Evolutionary conservation across 2,888 invertebrate genomes (phyloP).

Genomic region (Watsonalla binaria): DNA sequence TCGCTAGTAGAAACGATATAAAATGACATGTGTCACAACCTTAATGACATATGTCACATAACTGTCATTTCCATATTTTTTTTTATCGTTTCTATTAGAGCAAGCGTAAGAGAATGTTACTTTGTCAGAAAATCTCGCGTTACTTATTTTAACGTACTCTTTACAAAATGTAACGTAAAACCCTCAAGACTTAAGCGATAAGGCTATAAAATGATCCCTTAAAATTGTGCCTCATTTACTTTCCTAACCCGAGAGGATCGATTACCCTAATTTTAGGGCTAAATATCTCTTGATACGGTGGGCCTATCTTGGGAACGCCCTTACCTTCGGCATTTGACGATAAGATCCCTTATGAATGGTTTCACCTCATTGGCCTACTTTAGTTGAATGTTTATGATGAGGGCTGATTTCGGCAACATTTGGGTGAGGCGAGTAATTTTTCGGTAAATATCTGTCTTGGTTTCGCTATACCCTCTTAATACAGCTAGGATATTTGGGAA

Average conservation of each 20-base stretch:
- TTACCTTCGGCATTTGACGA: constrained; percentile 39
- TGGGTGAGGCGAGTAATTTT: neutral
- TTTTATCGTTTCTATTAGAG: no score
- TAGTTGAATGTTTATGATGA: neutral
- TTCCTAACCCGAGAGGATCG: constrained; percentile 40
- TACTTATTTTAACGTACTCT: no score
- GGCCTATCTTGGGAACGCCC: constrained; percentile 32
- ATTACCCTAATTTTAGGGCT: constrained; percentile 32
- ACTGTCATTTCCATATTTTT: no score
- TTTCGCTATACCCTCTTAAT: no score
- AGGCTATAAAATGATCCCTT: constrained; percentile 44
- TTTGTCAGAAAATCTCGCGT: no score
- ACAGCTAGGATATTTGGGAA: no score
- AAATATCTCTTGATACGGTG: constrained; percentile 42
- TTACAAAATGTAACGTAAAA: neutral
- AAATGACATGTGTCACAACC: no score
- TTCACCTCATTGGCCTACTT: neutral
- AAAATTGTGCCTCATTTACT: constrained; percentile 49
- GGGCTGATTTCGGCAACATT: neutral
- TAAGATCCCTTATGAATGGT: constrained; percentile 39
- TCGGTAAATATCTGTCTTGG: no score
- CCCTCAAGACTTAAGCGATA: constrained; percentile 35
- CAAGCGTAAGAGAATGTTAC: no score
- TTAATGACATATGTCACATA: no score
- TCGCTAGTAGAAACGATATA: no score